Evolutionary conservation across 2,888 invertebrate species (phyloP).

Genomic region (Elaeidobius kamerunicus): DNA sequence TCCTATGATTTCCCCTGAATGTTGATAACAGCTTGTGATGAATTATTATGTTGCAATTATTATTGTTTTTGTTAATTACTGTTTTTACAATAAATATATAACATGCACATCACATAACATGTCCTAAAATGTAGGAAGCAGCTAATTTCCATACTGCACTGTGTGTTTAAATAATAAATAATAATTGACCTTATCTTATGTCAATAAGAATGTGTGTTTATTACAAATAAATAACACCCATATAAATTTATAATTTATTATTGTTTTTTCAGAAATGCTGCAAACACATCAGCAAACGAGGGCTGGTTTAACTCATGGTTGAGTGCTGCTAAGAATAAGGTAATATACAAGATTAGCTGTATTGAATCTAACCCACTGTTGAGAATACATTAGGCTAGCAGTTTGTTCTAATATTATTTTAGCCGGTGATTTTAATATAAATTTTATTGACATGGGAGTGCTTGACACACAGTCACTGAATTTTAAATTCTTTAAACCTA

Average conservation of each 20-base stretch:
- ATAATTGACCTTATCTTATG: constrained; percentile 14
- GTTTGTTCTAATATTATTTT: not conserved
- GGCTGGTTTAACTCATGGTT: constrained; percentile 50
- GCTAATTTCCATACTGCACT: not conserved
- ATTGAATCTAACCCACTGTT: no score
- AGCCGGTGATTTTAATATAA: no score
- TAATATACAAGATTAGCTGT: no score
- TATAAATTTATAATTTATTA: no score
- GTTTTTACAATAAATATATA: not conserved
- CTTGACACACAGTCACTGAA: constrained; percentile 8
- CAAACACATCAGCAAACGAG: constrained; percentile 32
- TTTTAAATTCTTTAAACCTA: no score
- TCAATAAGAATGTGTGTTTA: constrained; percentile 11
- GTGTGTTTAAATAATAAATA: constrained; percentile 2
- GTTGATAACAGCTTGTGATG: constrained; percentile 12
- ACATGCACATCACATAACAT: not conserved
- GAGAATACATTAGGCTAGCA: no score
- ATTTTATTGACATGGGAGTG: not conserved
- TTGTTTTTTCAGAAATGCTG: constrained; percentile 37
- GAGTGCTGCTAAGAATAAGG: constrained; percentile 49
- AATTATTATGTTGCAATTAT: not conserved
- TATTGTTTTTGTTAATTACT: not conserved
- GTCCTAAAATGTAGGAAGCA: not conserved
- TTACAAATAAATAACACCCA: not conserved
- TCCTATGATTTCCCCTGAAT: not conserved